phyloP scores from a whole-genome alignment of 1,140 invertebrate species.

The Camponotus vicinus region DNA sequence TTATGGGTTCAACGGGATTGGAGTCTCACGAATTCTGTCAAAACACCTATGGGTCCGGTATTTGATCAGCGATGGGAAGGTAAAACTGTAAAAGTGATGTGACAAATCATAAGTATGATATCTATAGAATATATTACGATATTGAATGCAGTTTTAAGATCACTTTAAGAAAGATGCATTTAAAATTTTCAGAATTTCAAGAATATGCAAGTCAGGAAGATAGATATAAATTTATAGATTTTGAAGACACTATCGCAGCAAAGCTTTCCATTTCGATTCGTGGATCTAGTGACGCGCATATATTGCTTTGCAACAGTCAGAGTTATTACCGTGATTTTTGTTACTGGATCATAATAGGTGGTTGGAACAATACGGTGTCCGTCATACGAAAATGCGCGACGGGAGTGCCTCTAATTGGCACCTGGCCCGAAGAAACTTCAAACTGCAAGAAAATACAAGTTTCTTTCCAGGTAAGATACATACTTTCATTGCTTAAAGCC shows the following conservation, averaged over 20 bases:
- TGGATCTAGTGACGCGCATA: slow-evolving; percentile 19
- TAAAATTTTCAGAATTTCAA: slow-evolving; percentile 27
- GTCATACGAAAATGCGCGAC: slow-evolving; percentile 60
- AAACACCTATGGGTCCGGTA: slow-evolving; percentile 61
- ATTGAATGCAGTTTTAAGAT: too few species aligned
- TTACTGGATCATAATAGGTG: slow-evolving; percentile 73
- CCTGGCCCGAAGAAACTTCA: background rate
- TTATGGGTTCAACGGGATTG: slow-evolving; percentile 15
- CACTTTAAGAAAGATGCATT: too few species aligned
- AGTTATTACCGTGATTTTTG: slow-evolving; percentile 8
- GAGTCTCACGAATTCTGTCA: slow-evolving; percentile 36
- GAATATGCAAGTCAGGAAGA: background rate
- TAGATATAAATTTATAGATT: background rate
- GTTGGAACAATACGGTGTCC: slow-evolving; percentile 57
- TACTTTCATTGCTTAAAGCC: background rate
- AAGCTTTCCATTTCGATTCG: slow-evolving; percentile 63
- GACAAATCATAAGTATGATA: too few species aligned
- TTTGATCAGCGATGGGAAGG: slow-evolving; percentile 73
- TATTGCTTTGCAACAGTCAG: slow-evolving; percentile 55
- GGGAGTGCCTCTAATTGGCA: slow-evolving; percentile 6
- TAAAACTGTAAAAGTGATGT: background rate
- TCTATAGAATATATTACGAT: background rate
- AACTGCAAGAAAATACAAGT: background rate
- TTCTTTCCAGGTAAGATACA: background rate
- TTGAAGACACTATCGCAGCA: background rate